Evolutionary conservation across 2,797 vertebrate genomes (phyloP).

Genomic region (Poeciliopsis turneri): DNA sequence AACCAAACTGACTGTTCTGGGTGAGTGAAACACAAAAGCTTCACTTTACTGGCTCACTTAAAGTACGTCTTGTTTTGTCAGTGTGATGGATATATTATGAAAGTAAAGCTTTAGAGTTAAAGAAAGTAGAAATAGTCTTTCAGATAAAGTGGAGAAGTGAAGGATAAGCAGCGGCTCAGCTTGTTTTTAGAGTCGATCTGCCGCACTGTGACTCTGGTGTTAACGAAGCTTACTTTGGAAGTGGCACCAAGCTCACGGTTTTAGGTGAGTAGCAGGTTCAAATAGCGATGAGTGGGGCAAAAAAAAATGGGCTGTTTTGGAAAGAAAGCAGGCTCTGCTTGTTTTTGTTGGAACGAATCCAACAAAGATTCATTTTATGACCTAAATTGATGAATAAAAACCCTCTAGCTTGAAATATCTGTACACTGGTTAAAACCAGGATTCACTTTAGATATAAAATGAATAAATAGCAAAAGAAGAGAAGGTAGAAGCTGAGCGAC

Average conservation of each 20-base stretch:
- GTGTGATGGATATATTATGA: rapidly evolving
- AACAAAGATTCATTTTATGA: background rate
- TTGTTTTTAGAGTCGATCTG: background rate
- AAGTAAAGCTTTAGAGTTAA: background rate
- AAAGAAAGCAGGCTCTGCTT: background rate
- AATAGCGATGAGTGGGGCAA: too few species aligned
- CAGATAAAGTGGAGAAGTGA: background rate
- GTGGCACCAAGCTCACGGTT: background rate
- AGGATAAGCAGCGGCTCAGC: background rate
- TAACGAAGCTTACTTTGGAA: background rate
- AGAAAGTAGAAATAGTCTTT: background rate
- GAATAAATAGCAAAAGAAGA: background rate
- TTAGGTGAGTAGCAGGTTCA: background rate
- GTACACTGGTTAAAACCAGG: background rate
- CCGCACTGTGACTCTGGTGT: background rate
- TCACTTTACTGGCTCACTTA: background rate
- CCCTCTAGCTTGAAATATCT: background rate
- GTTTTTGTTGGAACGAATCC: background rate
- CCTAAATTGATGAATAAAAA: background rate
- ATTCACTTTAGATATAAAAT: background rate
- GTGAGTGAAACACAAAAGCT: constrained; percentile 48
- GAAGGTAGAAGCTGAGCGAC: background rate
- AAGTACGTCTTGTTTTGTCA: background rate
- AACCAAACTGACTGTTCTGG: constrained; percentile 70
- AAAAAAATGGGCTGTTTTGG: background rate